These are phyloP conservation scores for Regulus satrapa DNA, from an alignment of 2,113 vertebrate species.

Conservation along the genomic window DNA sequence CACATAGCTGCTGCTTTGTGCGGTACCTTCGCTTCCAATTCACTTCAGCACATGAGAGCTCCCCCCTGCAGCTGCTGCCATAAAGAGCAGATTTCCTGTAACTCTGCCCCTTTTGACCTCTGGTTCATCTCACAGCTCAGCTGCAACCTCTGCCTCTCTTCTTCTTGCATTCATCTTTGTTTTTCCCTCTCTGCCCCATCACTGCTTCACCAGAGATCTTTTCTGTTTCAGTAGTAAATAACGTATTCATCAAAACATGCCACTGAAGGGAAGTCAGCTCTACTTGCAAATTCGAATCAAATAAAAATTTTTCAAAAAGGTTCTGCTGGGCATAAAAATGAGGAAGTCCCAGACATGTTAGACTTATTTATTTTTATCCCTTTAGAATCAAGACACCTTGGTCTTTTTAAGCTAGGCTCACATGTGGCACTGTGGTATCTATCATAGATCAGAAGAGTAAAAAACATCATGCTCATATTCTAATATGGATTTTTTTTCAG, in stretches of 20 bases:
- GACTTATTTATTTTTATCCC: not conserved
- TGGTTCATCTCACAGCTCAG: not conserved
- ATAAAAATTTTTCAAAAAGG: not conserved
- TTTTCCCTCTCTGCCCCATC: not conserved
- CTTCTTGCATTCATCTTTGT: constrained; percentile 21
- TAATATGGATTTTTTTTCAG: not conserved
- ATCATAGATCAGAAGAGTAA: not conserved
- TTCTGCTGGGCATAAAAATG: not conserved
- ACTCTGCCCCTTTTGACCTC: not conserved
- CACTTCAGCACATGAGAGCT: not conserved
- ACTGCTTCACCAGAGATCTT: not conserved
- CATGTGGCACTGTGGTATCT: not conserved
- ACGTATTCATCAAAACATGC: not conserved
- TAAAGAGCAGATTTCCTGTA: constrained; percentile 39
- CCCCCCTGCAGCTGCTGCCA: constrained; percentile 23
- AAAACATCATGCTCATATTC: not conserved
- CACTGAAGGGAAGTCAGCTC: not conserved
- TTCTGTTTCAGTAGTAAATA: not conserved
- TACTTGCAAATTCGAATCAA: not conserved
- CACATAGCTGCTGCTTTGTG: constrained; percentile 18
- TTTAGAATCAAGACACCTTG: not conserved
- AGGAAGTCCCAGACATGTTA: not conserved
- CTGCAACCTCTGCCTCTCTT: constrained; percentile 13
- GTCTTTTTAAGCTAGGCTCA: not conserved
- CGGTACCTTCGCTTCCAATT: not conserved